These are phyloP conservation scores for Petromus typicus DNA, from an alignment of 2,113 vertebrate genomes.

Conservation along the genomic window DNA sequence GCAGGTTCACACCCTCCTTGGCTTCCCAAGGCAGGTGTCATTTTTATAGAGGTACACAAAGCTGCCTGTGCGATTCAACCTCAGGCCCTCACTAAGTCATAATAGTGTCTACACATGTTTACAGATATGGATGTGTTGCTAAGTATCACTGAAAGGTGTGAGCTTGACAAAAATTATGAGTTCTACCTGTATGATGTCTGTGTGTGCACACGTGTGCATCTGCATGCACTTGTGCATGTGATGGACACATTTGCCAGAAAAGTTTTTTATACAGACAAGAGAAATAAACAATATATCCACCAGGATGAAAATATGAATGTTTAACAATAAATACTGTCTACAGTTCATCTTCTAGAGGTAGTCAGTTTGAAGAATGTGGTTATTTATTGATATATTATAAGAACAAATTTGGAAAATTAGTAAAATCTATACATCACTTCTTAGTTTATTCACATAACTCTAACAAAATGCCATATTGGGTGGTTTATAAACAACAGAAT, in stretches of 20 bases:
- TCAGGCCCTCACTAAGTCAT: neutral
- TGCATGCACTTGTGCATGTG: neutral
- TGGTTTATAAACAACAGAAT: neutral
- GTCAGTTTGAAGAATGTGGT: neutral
- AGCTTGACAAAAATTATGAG: neutral
- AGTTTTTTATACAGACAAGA: neutral
- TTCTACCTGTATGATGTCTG: neutral
- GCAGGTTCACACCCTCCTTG: neutral
- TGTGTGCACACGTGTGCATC: neutral
- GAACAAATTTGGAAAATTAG: neutral
- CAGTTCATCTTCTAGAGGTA: neutral
- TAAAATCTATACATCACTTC: neutral
- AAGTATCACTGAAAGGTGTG: neutral
- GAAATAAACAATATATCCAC: neutral
- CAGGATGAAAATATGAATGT: constrained; percentile 4
- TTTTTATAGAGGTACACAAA: neutral
- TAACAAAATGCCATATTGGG: neutral
- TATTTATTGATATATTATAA: neutral
- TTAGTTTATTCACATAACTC: neutral
- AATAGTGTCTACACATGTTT: neutral
- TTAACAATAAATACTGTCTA: neutral
- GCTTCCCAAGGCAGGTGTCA: neutral
- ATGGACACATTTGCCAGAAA: neutral
- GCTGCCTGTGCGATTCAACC: neutral
- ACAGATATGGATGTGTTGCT: neutral